These are phyloP conservation scores for Pycnomerus fuliginosus DNA, from an alignment of 2,888 invertebrate species.

Conservation along the genomic window DNA sequence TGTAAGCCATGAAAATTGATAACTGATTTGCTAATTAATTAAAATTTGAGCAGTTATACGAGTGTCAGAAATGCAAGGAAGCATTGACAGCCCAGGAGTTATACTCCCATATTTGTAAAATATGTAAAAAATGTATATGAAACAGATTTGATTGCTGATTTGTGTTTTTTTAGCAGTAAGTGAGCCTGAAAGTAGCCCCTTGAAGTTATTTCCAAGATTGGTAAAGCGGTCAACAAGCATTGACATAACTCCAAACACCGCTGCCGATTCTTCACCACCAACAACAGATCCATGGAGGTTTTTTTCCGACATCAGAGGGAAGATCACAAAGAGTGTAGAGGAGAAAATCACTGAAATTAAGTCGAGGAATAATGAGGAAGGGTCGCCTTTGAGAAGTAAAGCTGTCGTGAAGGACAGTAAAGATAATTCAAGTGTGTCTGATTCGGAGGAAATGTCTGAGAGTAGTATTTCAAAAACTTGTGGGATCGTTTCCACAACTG, in stretches of 20 bases:
- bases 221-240: slow-evolving; percentile 64
- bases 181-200: slow-evolving; percentile 53
- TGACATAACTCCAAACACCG: slow-evolving; percentile 52
- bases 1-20: too few species aligned
- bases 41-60: too few species aligned
- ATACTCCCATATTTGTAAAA: too few species aligned
- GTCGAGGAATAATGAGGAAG: slow-evolving; percentile 44
- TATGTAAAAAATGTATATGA: too few species aligned
- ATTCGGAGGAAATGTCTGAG: slow-evolving; percentile 58
- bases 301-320: slow-evolving; percentile 69
- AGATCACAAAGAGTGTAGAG: slow-evolving; percentile 76
- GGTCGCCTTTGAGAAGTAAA: slow-evolving; percentile 37
- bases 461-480: slow-evolving; percentile 52
- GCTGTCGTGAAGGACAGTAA: slow-evolving; percentile 50
- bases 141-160: too few species aligned
- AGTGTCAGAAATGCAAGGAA: too few species aligned
- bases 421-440: slow-evolving; percentile 66
- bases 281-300: slow-evolving; percentile 70
- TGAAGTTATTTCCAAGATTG: slow-evolving; percentile 60
- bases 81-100: too few species aligned
- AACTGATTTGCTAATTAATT: too few species aligned
- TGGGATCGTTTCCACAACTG: slow-evolving; percentile 49
- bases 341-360: slow-evolving; percentile 72
- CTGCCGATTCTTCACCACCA: slow-evolving; percentile 52
- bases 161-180: too few species aligned